Percentiles rank a stretch among this genome's conserved stretches.
phyloP scores from a whole-genome alignment of 2,113 vertebrate genomes.

The Holacanthus passer region DNA sequence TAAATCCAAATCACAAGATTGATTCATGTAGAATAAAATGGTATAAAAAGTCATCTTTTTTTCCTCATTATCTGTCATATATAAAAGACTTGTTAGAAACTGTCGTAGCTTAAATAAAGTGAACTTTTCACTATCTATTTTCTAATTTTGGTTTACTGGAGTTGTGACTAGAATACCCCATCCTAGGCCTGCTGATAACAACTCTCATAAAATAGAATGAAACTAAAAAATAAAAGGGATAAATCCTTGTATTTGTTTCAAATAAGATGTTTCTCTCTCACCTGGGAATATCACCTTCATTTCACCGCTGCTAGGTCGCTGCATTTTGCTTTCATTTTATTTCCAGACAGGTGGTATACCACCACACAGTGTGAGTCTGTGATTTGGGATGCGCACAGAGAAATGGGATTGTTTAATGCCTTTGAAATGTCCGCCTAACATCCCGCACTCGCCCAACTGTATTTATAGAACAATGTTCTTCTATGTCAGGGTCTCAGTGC shows the following conservation, averaged over 20 bases:
- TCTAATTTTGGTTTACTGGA: no score
- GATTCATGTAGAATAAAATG: not conserved
- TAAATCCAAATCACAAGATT: not conserved
- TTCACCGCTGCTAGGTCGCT: not conserved
- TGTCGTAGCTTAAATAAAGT: no score
- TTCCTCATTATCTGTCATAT: no score
- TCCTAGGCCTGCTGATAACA: not conserved
- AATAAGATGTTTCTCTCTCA: not conserved
- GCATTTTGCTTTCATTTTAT: conserved; percentile 21
- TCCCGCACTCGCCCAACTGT: conserved; percentile 51
- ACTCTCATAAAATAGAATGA: not conserved
- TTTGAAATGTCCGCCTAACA: conserved; percentile 51
- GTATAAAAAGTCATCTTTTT: no score
- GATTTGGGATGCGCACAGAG: conserved; percentile 29
- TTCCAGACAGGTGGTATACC: conserved; percentile 9
- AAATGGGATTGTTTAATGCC: conserved; percentile 52
- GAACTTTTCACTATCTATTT: no score
- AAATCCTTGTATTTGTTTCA: not conserved
- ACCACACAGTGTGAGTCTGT: conserved; percentile 13
- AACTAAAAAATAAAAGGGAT: not conserved
- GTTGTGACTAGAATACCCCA: not conserved
- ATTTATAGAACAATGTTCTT: conserved; percentile 81
- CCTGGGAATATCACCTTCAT: conserved; percentile 3
- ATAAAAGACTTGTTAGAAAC: no score
- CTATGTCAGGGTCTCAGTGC: conserved; percentile 72